A percentile compares a stretch with the other conserved stretches of the same genome.
These are phyloP conservation scores for Microctonus aethiopoides DNA, from an alignment of 2,888 invertebrate species.

Conservation along the genomic window DNA sequence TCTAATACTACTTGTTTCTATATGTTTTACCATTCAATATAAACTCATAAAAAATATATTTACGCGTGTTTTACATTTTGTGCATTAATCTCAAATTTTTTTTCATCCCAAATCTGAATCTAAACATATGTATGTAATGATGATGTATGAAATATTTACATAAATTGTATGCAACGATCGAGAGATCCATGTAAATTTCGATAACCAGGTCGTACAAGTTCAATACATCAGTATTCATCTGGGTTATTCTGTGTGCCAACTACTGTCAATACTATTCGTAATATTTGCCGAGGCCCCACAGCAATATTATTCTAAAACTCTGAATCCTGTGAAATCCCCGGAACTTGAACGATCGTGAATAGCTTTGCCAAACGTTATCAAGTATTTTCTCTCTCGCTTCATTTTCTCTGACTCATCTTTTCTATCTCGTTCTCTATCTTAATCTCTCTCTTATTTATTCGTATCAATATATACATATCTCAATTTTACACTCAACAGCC, in stretches of 20 bases:
- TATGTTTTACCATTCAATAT: no score
- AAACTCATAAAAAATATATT: no score
- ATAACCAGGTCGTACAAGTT: conserved; percentile 43
- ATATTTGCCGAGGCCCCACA: conserved; percentile 40
- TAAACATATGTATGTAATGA: neutral
- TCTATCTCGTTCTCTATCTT: neutral
- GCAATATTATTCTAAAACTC: conserved; percentile 22
- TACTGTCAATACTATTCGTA: conserved; percentile 48
- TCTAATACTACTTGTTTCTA: no score
- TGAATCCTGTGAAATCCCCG: conserved; percentile 19
- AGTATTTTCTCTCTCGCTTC: conserved; percentile 8
- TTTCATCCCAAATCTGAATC: neutral
- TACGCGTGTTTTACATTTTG: neutral
- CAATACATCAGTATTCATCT: conserved; percentile 49
- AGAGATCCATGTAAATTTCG: conserved; percentile 30
- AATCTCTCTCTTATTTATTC: neutral
- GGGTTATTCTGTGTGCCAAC: conserved; percentile 30
- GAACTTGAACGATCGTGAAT: conserved; percentile 33
- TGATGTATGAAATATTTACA: neutral
- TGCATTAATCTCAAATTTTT: no score
- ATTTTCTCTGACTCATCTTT: neutral
- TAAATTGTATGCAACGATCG: neutral
- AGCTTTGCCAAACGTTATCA: conserved; percentile 24
- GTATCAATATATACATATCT: no score
- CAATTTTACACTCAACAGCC: neutral